A percentile compares a stretch with the other conserved stretches of the same genome.
Evolutionary conservation across 2,797 vertebrate species (phyloP).

Genomic region (Geotrypetes seraphini): DNA sequence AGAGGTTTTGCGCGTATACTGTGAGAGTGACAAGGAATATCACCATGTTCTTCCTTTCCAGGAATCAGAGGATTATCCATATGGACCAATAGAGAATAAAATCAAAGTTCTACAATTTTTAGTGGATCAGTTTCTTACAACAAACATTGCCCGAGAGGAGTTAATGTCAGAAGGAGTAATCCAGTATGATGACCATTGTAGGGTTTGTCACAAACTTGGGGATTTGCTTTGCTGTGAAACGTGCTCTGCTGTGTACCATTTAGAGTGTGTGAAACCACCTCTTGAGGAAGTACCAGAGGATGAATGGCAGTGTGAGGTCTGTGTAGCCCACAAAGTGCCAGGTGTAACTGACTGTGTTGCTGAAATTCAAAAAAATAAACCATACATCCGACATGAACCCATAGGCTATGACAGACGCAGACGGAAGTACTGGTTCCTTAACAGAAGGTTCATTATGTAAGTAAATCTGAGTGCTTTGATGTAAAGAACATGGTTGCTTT

Average conservation of each 20-base stretch:
- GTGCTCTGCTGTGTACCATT: conserved; percentile 90
- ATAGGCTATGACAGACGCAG: conserved; percentile 81
- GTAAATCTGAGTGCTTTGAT: too few species aligned
- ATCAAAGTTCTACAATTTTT: conserved; percentile 92
- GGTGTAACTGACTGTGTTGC: conserved; percentile 87
- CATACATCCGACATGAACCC: conserved; percentile 86
- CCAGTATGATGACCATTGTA: conserved; percentile 91
- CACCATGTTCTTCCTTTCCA: conserved; percentile 82
- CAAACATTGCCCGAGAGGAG: conserved; percentile 90
- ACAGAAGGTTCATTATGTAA: conserved; percentile 86
- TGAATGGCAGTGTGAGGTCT: conserved; percentile 96
- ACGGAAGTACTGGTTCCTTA: conserved; percentile 93
- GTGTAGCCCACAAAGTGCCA: conserved; percentile 86
- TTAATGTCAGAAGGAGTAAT: conserved; percentile 93
- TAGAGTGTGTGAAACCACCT: conserved; percentile 91
- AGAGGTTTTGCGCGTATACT: conserved; percentile 88
- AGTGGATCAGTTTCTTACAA: conserved; percentile 92
- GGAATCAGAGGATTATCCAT: conserved; percentile 86
- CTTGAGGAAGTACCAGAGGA: conserved; percentile 93
- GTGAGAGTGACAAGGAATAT: conserved; percentile 89
- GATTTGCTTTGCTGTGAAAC: conserved; percentile 96
- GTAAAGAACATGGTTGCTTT: too few species aligned
- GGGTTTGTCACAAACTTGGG: conserved; percentile 90
- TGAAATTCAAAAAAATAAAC: conserved; percentile 85
- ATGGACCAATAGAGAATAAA: conserved; percentile 86